These are phyloP conservation scores for Euplagia quadripunctaria DNA, from an alignment of 2,888 invertebrate genomes.

Conservation along the genomic window DNA sequence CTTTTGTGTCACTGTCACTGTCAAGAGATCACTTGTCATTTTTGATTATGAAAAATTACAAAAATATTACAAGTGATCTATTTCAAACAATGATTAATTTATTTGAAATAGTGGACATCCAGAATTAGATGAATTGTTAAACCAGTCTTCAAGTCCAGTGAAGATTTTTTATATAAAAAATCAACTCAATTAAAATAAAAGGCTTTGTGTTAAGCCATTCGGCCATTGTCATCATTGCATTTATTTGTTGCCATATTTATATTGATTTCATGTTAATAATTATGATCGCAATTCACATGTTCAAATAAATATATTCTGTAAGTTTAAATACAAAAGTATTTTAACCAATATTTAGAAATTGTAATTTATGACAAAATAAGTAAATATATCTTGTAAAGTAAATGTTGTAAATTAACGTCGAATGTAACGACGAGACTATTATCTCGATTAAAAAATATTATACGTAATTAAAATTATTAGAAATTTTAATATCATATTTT, in stretches of 20 bases:
- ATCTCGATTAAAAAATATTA: constrained; percentile 61
- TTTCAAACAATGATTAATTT: no score
- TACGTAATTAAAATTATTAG: constrained; percentile 73
- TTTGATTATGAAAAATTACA: no score
- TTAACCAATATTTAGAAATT: constrained; percentile 48
- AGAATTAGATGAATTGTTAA: not conserved
- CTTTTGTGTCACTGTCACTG: no score
- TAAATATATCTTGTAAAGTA: constrained; percentile 53
- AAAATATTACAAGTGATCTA: no score
- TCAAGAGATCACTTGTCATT: no score
- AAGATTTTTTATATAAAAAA: not conserved
- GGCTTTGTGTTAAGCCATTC: constrained; percentile 1
- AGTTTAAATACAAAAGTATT: constrained; percentile 40
- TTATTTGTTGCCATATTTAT: constrained; percentile 56
- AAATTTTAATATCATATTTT: constrained; percentile 49
- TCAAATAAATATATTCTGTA: constrained; percentile 33
- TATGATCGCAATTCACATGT: constrained; percentile 22
- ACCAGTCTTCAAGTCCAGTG: not conserved
- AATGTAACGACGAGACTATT: constrained; percentile 60
- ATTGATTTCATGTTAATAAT: constrained; percentile 28
- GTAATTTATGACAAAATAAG: constrained; percentile 59
- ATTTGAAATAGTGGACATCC: no score
- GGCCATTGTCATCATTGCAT: constrained; percentile 45
- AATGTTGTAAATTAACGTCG: constrained; percentile 63
- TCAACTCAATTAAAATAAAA: not conserved